Evolutionary conservation across 2,888 invertebrate genomes (phyloP).

Genomic region (Alviniconcha strummeri): DNA sequence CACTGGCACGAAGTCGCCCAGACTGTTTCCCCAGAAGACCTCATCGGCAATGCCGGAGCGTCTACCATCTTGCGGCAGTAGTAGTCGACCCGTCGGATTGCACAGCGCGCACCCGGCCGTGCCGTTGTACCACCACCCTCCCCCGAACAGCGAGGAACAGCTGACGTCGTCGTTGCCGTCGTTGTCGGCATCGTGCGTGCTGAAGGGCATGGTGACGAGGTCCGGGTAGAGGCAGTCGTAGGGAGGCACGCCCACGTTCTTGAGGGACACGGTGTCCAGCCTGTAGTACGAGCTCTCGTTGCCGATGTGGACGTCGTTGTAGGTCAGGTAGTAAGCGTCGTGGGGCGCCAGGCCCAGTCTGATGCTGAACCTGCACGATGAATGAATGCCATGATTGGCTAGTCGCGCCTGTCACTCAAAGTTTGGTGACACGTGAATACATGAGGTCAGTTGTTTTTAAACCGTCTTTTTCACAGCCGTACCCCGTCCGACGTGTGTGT

Average conservation of each 20-base stretch:
- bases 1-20: not conserved
- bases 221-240: conserved; percentile 16
- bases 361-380: conserved; percentile 1
- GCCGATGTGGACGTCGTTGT: conserved; percentile 4
- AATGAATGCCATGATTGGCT: not conserved
- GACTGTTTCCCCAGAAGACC: conserved; percentile 26
- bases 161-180: conserved; percentile 10
- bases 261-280: not conserved
- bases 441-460: too few relatives aligned
- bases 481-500: too few relatives aligned
- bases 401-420: too few relatives aligned
- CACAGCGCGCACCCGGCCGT: conserved; percentile 29
- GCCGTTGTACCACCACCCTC: conserved; percentile 40
- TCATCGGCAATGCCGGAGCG: conserved; percentile 11
- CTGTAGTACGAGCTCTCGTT: conserved; percentile 9
- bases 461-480: too few relatives aligned
- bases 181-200: conserved; percentile 34
- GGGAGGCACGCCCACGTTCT: not conserved
- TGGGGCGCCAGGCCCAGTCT: not conserved
- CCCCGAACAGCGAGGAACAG: conserved; percentile 34
- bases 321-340: not conserved
- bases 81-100: conserved; percentile 38
- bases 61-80: not conserved
- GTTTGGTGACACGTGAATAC: too few relatives aligned
- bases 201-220: conserved; percentile 28